Conservation (phyloP, 2,888 invertebrate genomes). For the Machimus rusticus region DNA sequence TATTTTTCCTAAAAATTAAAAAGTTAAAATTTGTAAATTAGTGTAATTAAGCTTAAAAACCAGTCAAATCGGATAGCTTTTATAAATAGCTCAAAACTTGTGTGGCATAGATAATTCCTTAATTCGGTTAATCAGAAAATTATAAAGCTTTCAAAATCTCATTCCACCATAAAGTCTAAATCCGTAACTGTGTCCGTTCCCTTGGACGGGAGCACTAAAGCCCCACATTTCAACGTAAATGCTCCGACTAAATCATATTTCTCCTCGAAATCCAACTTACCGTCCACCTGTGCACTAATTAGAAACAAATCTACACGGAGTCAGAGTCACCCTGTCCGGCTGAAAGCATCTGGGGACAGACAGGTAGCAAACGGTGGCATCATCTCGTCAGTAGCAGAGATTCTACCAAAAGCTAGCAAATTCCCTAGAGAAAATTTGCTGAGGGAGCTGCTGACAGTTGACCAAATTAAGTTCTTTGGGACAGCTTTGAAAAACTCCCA, state of each 20-base stretch:
- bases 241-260: conserved; percentile 37
- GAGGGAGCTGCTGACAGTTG: conserved; percentile 33
- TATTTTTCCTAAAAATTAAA: no score
- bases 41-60: no score
- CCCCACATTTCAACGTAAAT: background rate
- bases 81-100: background rate
- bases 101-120: background rate
- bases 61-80: background rate
- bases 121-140: conserved; percentile 13
- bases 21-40: no score
- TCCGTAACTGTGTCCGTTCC: conserved; percentile 11
- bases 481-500: conserved; percentile 27
- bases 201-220: background rate
- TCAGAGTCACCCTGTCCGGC: conserved; percentile 3
- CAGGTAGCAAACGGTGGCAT: conserved; percentile 43
- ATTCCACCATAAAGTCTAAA: background rate
- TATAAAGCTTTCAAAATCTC: conserved; percentile 33
- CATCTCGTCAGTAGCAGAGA: conserved; percentile 43
- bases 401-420: conserved; percentile 33
- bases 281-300: conserved; percentile 46
- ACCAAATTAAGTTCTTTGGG: conserved; percentile 40
- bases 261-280: conserved; percentile 42
- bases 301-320: conserved; percentile 42
- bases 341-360: conserved; percentile 40
- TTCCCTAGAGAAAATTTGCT: conserved; percentile 43